A percentile compares a stretch with the other conserved stretches of the same genome.
These are phyloP conservation scores for Pyrocoelia pectoralis DNA, from an alignment of 2,888 invertebrate genomes.

Conservation along the genomic window DNA sequence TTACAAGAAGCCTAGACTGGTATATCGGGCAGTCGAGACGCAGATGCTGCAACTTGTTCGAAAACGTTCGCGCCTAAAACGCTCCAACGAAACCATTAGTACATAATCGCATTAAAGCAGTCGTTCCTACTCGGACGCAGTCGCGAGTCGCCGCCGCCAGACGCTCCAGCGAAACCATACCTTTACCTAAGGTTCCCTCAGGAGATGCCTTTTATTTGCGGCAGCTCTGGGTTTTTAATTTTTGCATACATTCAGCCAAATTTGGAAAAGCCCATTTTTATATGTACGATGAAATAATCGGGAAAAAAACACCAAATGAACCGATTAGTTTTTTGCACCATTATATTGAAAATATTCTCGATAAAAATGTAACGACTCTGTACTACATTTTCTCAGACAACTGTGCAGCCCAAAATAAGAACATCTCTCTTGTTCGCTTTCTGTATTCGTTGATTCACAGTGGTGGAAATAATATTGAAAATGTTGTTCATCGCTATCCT, in stretches of 20 bases:
- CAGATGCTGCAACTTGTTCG: too few species aligned
- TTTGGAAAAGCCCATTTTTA: slow-evolving; percentile 30
- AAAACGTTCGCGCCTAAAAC: too few species aligned
- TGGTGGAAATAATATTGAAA: slow-evolving; percentile 14
- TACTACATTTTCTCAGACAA: slow-evolving; percentile 37
- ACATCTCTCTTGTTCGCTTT: slow-evolving; percentile 14
- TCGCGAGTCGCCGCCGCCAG: too few species aligned
- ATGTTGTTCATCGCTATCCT: slow-evolving; percentile 15
- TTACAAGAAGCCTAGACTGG: too few species aligned
- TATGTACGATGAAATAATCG: slow-evolving; percentile 24
- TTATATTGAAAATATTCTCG: slow-evolving; percentile 26
- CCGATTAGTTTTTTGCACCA: slow-evolving; percentile 29
- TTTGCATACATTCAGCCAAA: slow-evolving; percentile 40
- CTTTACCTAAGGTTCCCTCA: slow-evolving; percentile 35
- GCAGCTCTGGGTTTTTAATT: slow-evolving; percentile 40
- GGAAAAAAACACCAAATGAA: slow-evolving; percentile 35
- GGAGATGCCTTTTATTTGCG: slow-evolving; percentile 36
- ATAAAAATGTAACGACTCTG: slow-evolving; percentile 22
- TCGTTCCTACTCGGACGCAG: too few species aligned
- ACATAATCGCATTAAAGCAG: too few species aligned
- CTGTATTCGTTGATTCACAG: slow-evolving; percentile 5
- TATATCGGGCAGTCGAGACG: too few species aligned
- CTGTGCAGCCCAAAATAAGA: slow-evolving; percentile 26
- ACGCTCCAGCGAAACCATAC: too few species aligned
- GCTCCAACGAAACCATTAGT: too few species aligned